Base-by-base conservation (phyloP, 30 jellyfish, hydroid and myxozoan species). In the Aurelia aurita region DNA sequence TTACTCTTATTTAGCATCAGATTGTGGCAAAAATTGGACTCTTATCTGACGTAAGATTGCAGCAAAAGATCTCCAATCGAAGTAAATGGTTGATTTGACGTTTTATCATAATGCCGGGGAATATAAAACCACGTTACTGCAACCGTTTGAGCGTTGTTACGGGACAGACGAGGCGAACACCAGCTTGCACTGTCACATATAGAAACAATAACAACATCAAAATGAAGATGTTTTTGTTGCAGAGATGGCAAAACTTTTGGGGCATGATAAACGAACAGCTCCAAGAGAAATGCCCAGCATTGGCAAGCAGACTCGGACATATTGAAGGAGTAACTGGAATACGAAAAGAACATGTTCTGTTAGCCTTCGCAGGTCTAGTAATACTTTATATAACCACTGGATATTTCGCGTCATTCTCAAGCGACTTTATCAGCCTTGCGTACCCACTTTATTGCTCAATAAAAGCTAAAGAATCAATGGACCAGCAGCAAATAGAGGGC, bases 401-500 rank as follows among this genome's bases (percentile, higher is more conserved):
- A 39, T 28, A 80, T 61, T 80, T 80, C 61, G 90, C 90, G 11
- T 34, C 90, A 11, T 31, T 65, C 5, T 64, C 82, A 18, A 66
- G 90, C 63, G 90, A 80, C 63, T 23, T 65, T 5, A 28, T 80
- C n/a, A 65, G 83, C 72, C 39, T 80, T 13, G 90, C 75, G 16
- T 80, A 80, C 72, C 90, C 90, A 19, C 43, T 80, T 13, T 80
- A 80, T 73, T 63, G 90, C 67, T 59, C 90, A 16, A 35, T 80
- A 27, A 45, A 53, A 16, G 90, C 90, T 5, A 71, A 59, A 35
- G 90, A 63, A 39, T 26, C 90, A 31, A 20, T 3, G 44, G 29
- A 39, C 1, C 53, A 49, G 18, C 83, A 80, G 69, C 15, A 44
- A 16, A 45, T 28, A 47, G 90, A 80, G 31, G 20, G 23, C 26